Percentiles rank a stretch among this genome's conserved stretches.
Conservation (phyloP, 2,797 vertebrate species). For the Novumbra hubbsi region DNA sequence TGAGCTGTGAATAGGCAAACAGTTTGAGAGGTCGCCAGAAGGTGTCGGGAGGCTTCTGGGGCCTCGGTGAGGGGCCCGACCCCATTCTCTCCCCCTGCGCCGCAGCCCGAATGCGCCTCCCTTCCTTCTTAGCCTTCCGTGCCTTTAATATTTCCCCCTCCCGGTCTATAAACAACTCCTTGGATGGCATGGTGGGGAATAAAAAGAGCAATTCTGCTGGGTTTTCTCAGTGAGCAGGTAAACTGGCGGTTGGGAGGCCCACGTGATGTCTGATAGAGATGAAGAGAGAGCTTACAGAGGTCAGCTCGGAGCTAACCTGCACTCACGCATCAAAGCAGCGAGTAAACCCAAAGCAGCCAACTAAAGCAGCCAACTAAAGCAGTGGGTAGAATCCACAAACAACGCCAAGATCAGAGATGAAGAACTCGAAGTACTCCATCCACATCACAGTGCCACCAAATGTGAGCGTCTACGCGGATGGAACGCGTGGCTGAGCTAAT, state of each 20-base stretch:
- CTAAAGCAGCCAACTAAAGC: not conserved
- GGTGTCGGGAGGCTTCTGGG: slow-evolving; percentile 84
- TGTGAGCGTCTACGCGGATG: not conserved
- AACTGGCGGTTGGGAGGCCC: not conserved
- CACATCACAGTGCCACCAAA: not conserved
- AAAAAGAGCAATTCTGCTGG: not conserved
- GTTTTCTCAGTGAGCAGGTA: not conserved
- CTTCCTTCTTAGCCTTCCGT: slow-evolving; percentile 77
- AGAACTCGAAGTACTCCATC: not conserved
- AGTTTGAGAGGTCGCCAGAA: slow-evolving; percentile 96
- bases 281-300: not conserved
- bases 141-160: slow-evolving; percentile 71
- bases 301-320: not conserved
- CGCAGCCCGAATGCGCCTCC: slow-evolving; percentile 79
- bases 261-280: not conserved
- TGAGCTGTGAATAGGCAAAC: slow-evolving; percentile 99
- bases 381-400: not conserved
- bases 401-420: not conserved
- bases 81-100: slow-evolving; percentile 85
- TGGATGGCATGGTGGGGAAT: slow-evolving; percentile 79
- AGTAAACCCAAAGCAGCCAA: not conserved
- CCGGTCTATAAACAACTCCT: slow-evolving; percentile 77
- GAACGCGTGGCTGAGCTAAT: not conserved
- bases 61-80: slow-evolving; percentile 8
- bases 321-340: not conserved